These are phyloP conservation scores for Lytechinus variegatus DNA, from an alignment of 35 echinoderm and acorn worm species.

Conservation along the genomic window DNA sequence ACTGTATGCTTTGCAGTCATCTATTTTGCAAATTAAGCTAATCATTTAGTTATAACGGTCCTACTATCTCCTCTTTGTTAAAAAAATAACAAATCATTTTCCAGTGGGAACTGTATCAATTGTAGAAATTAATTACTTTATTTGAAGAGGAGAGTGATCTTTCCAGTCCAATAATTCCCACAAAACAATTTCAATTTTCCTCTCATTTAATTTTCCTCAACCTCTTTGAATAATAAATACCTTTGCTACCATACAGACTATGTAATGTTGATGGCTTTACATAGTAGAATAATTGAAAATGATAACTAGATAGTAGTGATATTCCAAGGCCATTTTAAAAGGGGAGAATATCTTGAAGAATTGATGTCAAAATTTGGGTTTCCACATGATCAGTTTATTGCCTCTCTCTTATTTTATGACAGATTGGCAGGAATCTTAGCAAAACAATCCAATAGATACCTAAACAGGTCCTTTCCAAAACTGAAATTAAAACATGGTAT, in stretches of 20 bases:
- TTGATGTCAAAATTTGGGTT: no score
- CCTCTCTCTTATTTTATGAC: neutral
- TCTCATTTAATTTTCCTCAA: neutral
- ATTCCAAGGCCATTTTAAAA: neutral
- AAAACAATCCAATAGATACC: neutral
- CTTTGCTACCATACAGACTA: no score
- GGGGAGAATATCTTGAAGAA: neutral
- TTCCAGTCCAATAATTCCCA: neutral
- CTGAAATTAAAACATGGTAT: slow-evolving; percentile 4
- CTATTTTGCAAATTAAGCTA: neutral
- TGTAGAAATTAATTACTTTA: neutral
- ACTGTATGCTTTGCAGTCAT: neutral
- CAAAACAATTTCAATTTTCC: neutral
- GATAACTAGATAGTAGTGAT: neutral
- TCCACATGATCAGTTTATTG: neutral
- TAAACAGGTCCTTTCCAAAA: neutral
- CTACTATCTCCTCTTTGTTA: neutral
- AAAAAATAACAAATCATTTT: neutral
- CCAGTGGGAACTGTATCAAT: neutral
- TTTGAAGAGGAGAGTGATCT: neutral
- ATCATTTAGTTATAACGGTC: neutral
- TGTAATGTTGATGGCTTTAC: neutral
- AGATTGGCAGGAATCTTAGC: neutral
- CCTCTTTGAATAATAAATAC: neutral
- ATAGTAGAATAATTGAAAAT: neutral